Evolutionary conservation across 2,888 invertebrate species (phyloP), one percentile per base, ranked within the genome.

Genomic region (Patella pellucida): DNA sequence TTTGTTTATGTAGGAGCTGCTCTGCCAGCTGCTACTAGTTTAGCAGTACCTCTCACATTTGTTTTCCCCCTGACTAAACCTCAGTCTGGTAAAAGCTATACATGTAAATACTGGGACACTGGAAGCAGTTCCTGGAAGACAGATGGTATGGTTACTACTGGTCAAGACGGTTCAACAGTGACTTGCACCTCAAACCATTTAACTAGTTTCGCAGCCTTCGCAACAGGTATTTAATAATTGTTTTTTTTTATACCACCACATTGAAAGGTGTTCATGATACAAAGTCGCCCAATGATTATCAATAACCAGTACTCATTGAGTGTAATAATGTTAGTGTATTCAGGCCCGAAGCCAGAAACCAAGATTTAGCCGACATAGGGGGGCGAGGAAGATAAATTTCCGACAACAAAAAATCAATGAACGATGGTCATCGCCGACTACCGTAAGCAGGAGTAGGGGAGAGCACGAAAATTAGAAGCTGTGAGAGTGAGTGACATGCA

Each of bases 91-190:
- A 16, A 51, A 31, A 69, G 69, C 27, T 69, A 52, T 31, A 52
- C 2, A n/a, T 74, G 74, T 54, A 68, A 69, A 19, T 74, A 69
- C 51, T 74, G 74, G 74, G 54, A 74, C 51, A 54, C 69, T 52
- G 19, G 52, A 12, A 69, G 52, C 4, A 27, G 52, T 4, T 23
- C 16, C 23, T 74, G 74, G 74, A 50, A 74, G 11, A 31, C 51
- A 11, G 41, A 51, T 31, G 74, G 74, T 15, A 5, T 74, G 69
- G 15, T 69, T 31, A 31, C 52, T 2, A 15, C 41, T 5, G 27
- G 31, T 16, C 15, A 27, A 16, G 52, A 68, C n/a, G n/a, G 69
- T 12, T 69, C 54, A 27, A 31, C 68, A 16, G 69, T 74, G n/a
- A 15, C 51, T 3, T 74, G 74, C 41, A 41, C 74, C 9, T 68